Evolutionary conservation across 1,140 invertebrate genomes (phyloP), one percentile per base, ranked within the genome.

Genomic region (Mamestra configurata): DNA sequence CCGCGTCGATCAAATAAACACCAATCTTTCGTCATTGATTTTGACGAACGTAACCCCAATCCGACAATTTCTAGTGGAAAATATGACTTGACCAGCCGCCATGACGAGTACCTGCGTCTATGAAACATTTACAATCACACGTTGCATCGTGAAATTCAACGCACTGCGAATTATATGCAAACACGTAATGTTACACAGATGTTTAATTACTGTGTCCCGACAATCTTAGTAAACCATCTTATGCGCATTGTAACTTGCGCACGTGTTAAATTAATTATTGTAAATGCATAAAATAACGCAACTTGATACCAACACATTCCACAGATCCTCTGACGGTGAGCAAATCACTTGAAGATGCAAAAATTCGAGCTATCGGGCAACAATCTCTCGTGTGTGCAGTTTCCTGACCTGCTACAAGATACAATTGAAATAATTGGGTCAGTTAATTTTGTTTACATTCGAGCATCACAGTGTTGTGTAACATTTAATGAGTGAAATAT

Each of bases 151-250:
- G 40, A 77, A 77, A 66, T 68, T 77, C 20, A 51, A 68, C 59
- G 46, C 43, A 27, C 13, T 77, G 35, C 27, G 59, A 68, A 68
- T 46, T 49, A 46, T 76, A 64, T 53, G 43, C 61, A 77, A 40
- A 77, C 61, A 66, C 18, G 35, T 70, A 46, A 43, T 77, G 79
- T 80, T 71, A 77, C 72, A 77, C 73, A 80, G 49, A 77, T 79
- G 31, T 66, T 76, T 82, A 82, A 82, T 82, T 82, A 75, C 70
- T 71, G 18, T 64, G 46, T 64, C 72, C 18, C 13, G 22, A 64
- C 51, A 78, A 82, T 84, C 83, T 82, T 59, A 68, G 77, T 84
- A 79, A 77, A 51, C 49, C 81, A 84, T 83, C 82, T 59, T 35
- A 18, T 76, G 43, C 40, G 73, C 73, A 64, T 64, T 49, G 15